A percentile compares a stretch with the other conserved stretches of the same genome.
These are phyloP conservation scores for Coregonus ussuriensis DNA, from an alignment of 2,797 vertebrate genomes.

Conservation along the genomic window DNA sequence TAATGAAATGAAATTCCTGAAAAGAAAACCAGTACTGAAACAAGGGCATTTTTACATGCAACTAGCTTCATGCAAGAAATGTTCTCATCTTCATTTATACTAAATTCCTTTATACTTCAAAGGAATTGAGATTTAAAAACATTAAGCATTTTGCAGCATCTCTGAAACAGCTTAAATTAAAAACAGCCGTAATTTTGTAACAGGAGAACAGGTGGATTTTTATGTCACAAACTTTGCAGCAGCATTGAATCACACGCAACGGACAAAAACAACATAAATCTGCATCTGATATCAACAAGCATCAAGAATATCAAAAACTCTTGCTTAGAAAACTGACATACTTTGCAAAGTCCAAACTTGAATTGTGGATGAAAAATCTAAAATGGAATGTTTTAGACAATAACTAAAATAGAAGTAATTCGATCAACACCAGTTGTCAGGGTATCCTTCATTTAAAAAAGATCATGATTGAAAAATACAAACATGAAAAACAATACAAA, in stretches of 20 bases:
- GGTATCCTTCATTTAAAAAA: slow-evolving; percentile 15
- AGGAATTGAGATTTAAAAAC: neutral
- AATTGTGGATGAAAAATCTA: neutral
- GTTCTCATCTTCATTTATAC: neutral
- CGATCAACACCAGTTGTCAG: slow-evolving; percentile 7
- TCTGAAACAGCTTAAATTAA: neutral
- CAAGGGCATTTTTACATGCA: neutral
- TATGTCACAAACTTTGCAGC: neutral
- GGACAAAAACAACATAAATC: neutral
- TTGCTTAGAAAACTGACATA: neutral
- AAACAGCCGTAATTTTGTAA: neutral
- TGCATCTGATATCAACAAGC: neutral
- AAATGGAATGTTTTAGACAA: neutral
- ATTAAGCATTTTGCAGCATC: neutral
- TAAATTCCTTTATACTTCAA: neutral
- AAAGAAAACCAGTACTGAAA: slow-evolving; percentile 21
- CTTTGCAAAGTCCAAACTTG: neutral
- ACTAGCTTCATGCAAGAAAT: neutral
- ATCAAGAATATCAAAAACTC: neutral
- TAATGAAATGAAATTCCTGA: slow-evolving; percentile 26
- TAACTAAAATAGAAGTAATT: neutral
- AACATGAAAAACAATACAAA: slow-evolving; percentile 37
- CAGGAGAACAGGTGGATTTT: neutral
- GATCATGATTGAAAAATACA: slow-evolving; percentile 29
- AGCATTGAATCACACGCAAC: neutral